Evolutionary conservation across 2,888 invertebrate species (phyloP).

Genomic region (Litoditis marina): DNA sequence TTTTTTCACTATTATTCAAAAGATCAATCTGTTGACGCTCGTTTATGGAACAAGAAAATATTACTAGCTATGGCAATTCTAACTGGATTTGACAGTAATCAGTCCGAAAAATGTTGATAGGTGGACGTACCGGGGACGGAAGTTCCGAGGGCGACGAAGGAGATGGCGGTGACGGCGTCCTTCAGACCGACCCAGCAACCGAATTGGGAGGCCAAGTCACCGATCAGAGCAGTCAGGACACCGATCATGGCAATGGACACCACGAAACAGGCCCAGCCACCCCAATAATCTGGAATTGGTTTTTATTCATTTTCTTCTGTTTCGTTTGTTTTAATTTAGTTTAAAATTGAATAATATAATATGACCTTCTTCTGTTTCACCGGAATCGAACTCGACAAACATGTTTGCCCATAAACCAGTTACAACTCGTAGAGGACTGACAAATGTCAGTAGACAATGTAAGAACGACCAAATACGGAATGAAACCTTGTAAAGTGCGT

Average conservation of each 20-base stretch:
- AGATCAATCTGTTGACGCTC: no score
- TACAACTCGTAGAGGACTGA: no score
- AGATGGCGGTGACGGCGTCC: conserved; percentile 93
- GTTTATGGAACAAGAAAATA: neutral
- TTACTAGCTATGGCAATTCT: no score
- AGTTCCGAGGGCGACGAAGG: conserved; percentile 95
- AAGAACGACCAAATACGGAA: no score
- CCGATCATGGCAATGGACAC: conserved; percentile 90
- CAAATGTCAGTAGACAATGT: no score
- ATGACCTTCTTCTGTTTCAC: neutral
- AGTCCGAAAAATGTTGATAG: neutral
- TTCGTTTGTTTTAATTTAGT: no score
- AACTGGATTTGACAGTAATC: no score
- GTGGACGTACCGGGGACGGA: conserved; percentile 84
- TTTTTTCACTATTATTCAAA: neutral
- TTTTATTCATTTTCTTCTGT: no score
- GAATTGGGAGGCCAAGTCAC: conserved; percentile 93
- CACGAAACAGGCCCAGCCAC: conserved; percentile 91
- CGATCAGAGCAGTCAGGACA: conserved; percentile 88
- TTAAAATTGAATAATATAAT: neutral
- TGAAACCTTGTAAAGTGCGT: no score
- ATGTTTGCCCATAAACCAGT: no score
- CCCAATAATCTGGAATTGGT: conserved; percentile 85
- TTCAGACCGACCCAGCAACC: conserved; percentile 92
- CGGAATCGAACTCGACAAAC: no score